Evolutionary conservation across 1,140 invertebrate genomes (phyloP).

Genomic region (Ctenoplectra terminalis): DNA sequence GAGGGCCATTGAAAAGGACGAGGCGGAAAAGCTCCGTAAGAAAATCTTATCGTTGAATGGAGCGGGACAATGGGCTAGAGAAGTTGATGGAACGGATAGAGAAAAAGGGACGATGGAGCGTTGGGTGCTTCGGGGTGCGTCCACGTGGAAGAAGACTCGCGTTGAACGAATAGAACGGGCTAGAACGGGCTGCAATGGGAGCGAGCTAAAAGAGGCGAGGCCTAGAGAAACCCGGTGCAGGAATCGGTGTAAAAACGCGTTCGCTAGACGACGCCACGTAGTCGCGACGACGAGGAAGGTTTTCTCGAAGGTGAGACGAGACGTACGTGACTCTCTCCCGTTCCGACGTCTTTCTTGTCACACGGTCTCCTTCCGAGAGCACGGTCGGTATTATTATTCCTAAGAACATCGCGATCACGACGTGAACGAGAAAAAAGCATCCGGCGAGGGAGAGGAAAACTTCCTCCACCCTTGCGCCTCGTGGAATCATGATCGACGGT

Average conservation of each 20-base stretch:
- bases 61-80: not conserved
- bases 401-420: constrained; percentile 33
- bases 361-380: not conserved
- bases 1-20: constrained; percentile 4
- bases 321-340: constrained; percentile 31
- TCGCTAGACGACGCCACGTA: constrained; percentile 46
- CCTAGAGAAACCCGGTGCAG: not conserved
- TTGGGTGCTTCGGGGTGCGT: constrained; percentile 4
- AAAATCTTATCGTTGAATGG: constrained; percentile 40
- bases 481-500: constrained; percentile 46
- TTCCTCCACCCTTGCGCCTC: not conserved
- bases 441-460: not conserved
- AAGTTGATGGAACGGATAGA: too few relatives aligned
- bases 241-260: constrained; percentile 25
- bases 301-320: constrained; percentile 45
- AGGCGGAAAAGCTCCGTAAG: constrained; percentile 12
- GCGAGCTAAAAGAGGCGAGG: not conserved
- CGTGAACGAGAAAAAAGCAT: not conserved
- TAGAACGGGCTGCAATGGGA: too few relatives aligned
- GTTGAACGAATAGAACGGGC: not conserved
- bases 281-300: constrained; percentile 41
- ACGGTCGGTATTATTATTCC: constrained; percentile 41
- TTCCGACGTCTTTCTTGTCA: not conserved
- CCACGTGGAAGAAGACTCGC: constrained; percentile 16
- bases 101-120: not conserved